Evolutionary conservation across 64 coral and sea anemone species (phyloP).

Genomic region (Montipora capricornis): DNA sequence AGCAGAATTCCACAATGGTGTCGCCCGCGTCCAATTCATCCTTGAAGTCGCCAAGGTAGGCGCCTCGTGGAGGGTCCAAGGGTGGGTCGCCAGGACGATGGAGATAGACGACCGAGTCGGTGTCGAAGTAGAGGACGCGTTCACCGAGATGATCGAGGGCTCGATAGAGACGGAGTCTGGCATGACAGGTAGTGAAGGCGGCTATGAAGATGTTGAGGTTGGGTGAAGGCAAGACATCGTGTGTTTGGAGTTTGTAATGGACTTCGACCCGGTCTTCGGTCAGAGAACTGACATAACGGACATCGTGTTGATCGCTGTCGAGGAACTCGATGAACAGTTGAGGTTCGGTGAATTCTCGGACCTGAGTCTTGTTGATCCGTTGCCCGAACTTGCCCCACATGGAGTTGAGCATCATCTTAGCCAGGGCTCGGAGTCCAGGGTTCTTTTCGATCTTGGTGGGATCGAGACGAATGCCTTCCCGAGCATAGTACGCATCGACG

Average conservation of each 20-base stretch:
- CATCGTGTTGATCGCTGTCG: not conserved
- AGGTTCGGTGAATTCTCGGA: not conserved
- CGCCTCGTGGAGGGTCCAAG: not conserved
- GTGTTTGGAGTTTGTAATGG: not conserved
- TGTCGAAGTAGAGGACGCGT: not conserved
- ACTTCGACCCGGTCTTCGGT: not conserved
- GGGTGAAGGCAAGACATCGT: not conserved
- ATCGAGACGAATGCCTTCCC: not conserved
- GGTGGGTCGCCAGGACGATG: not conserved
- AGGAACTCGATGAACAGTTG: not conserved
- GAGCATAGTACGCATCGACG: not conserved
- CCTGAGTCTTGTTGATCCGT: not conserved
- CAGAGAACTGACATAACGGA: not conserved
- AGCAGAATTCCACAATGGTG: not conserved
- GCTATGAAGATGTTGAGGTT: conserved; percentile 30
- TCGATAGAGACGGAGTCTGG: conserved; percentile 30
- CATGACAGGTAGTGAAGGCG: conserved; percentile 39
- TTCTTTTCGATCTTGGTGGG: not conserved
- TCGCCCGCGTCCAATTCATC: conserved; percentile 4
- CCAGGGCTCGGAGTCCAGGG: not conserved
- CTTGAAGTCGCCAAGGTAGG: not conserved
- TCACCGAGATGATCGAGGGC: not conserved
- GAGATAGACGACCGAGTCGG: not conserved
- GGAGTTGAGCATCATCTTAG: conserved; percentile 35
- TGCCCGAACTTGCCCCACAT: conserved; percentile 42